phyloP scores from a whole-genome alignment of 2,113 vertebrate species.

The Salminus brasiliensis region DNA sequence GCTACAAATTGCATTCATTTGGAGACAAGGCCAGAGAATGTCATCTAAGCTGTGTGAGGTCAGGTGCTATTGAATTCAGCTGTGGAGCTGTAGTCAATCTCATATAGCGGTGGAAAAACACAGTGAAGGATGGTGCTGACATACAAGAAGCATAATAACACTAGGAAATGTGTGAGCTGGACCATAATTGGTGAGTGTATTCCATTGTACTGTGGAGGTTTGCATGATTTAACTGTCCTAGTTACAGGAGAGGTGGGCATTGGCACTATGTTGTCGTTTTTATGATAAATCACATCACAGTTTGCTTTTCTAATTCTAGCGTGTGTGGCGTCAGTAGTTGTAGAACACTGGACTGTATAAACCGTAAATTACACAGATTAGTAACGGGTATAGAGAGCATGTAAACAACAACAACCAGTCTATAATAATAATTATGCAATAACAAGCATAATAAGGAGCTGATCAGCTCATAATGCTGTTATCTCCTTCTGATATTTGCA shows the following conservation, averaged over 20 bases:
- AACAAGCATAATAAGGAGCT: too few species aligned
- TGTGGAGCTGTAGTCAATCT: not conserved
- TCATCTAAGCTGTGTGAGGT: conserved; percentile 2
- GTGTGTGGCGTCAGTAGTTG: too few species aligned
- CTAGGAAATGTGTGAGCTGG: not conserved
- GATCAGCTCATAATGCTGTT: too few species aligned
- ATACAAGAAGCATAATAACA: not conserved
- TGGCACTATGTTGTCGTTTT: not conserved
- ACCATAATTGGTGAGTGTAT: not conserved
- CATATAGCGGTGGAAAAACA: not conserved
- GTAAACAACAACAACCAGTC: too few species aligned
- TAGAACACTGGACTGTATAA: too few species aligned
- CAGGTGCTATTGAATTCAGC: conserved; percentile 5
- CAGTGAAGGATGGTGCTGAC: not conserved
- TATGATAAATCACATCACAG: not conserved
- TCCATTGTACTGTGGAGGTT: not conserved
- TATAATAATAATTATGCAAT: too few species aligned
- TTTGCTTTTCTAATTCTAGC: not conserved
- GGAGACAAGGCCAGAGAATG: conserved; percentile 20
- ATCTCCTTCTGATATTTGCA: too few species aligned
- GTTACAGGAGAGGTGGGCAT: not conserved
- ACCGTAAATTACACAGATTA: too few species aligned
- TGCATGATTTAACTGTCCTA: not conserved
- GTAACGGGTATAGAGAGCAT: too few species aligned
- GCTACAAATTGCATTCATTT: conserved; percentile 15